These are phyloP conservation scores for Phenganax subtilis DNA, from an alignment of 92 coral and sea anemone species.

Conservation along the genomic window DNA sequence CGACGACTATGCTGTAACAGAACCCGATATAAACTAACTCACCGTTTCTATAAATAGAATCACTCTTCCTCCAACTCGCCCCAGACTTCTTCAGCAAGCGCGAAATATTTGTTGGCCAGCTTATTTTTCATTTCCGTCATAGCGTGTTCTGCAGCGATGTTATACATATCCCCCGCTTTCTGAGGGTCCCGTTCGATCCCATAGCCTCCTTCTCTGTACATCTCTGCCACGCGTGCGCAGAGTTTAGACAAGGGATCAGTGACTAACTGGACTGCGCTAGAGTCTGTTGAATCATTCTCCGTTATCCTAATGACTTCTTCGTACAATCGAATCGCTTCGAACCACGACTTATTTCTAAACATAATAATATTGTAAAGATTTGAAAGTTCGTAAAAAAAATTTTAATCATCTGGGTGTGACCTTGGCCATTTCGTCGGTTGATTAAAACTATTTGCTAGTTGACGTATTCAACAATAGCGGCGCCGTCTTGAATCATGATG, in stretches of 20 bases:
- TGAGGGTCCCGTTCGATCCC: slow-evolving; percentile 88
- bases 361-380: too few species aligned
- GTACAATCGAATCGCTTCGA: slow-evolving; percentile 71
- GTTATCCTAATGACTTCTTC: slow-evolving; percentile 69
- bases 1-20: too few species aligned
- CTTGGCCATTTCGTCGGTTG: too few species aligned
- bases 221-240: slow-evolving; percentile 65
- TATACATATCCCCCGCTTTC: slow-evolving; percentile 79
- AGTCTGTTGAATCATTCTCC: slow-evolving; percentile 57
- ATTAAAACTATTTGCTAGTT: too few species aligned
- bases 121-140: slow-evolving; percentile 92
- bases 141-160: slow-evolving; percentile 85
- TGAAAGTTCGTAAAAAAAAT: too few species aligned
- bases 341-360: slow-evolving; percentile 66
- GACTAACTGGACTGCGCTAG: slow-evolving; percentile 57
- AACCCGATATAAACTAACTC: neutral
- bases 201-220: slow-evolving; percentile 81
- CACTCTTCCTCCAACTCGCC: slow-evolving; percentile 68
- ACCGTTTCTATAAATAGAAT: slow-evolving; percentile 12
- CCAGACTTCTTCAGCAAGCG: slow-evolving; percentile 94
- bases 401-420: too few species aligned
- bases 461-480: too few species aligned
- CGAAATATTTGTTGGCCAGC: slow-evolving; percentile 88
- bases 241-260: slow-evolving; percentile 73
- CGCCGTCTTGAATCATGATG: too few species aligned